Evolutionary conservation across 1,140 invertebrate genomes (phyloP), one percentile per base, ranked within the genome.

Genomic region (Stegodyphus mimosarum): DNA sequence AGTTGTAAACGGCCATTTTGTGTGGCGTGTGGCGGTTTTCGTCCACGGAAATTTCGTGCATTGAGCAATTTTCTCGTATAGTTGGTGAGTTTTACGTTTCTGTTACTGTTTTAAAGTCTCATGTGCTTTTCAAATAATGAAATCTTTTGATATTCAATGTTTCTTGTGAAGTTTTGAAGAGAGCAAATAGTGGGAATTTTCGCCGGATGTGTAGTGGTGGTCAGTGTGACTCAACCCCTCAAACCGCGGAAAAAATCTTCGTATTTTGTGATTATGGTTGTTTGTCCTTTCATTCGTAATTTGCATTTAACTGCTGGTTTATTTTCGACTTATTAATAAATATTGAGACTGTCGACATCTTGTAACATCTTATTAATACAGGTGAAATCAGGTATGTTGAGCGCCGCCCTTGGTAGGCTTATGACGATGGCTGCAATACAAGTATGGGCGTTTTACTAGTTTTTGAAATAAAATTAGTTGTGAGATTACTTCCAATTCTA

Each of bases 1-100:
- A 75, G 48, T 84, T 84, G 51, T 71, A 84, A 84, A 84, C 81
- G 81, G 81, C 81, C 81, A 84, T 84, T 84, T 84, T 84, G 81
- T 74, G 72, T 84, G 73, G 81, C 73, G 81, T 84, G 81, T 84
- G 81, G 81, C 81, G 81, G 81, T 70, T 81, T 83, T 75, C 81
- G 73, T 84, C 81, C 81, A 76, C 81, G 64, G 51, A 76, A 33
- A 73, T 17, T 55, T 73, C 10, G 10, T 55, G n/a, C 10, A 33
- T 73, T 73, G 13, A 9, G 9, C 50, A 11, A 6, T 49, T 76
- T 49, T 64, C 48, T 53, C 0, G 2, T 76, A 33, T 52, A 10
- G 7, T 60, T 48, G 72, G 74, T 76, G 49, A 76, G 74, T 76
- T 0, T 67, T 7, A n/a, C 2, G 64, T 67, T 67, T 60, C 1